Evolutionary conservation across 2,113 vertebrate genomes (phyloP).

Genomic region (Blennius ocellaris): DNA sequence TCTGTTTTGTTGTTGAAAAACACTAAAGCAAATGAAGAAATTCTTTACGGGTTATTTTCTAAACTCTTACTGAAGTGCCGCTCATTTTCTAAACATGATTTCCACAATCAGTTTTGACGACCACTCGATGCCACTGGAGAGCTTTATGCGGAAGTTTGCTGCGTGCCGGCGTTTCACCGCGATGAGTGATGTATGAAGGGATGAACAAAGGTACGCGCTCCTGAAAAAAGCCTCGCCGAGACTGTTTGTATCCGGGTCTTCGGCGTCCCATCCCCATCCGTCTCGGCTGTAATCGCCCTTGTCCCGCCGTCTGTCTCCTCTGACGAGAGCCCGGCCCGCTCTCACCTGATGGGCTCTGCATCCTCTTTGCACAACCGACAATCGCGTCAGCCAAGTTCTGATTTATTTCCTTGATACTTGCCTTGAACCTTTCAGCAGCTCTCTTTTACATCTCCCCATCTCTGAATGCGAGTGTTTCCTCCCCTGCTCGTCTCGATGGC

Average conservation of each 20-base stretch:
- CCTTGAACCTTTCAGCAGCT: slow-evolving; percentile 75
- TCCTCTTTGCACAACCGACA: slow-evolving; percentile 56
- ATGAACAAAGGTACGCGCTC: not conserved
- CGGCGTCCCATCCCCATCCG: slow-evolving; percentile 42
- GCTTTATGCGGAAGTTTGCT: too few relatives aligned
- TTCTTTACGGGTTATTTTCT: too few relatives aligned
- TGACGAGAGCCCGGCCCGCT: not conserved
- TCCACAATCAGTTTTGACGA: too few relatives aligned
- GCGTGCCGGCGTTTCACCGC: not conserved
- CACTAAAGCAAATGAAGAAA: too few relatives aligned
- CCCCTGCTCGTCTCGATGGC: slow-evolving; percentile 43
- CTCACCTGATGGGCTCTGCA: slow-evolving; percentile 45
- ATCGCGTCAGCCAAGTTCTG: slow-evolving; percentile 53
- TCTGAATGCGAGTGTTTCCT: slow-evolving; percentile 42
- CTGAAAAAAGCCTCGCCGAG: not conserved
- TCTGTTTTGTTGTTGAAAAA: too few relatives aligned
- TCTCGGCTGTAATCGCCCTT: slow-evolving; percentile 49
- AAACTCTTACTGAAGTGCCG: too few relatives aligned
- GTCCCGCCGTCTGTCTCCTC: slow-evolving; percentile 24
- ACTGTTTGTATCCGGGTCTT: slow-evolving; percentile 23
- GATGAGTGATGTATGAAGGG: slow-evolving; percentile 3
- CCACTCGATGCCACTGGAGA: too few relatives aligned
- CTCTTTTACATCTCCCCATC: slow-evolving; percentile 60
- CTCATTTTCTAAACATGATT: too few relatives aligned
- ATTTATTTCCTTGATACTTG: slow-evolving; percentile 71